Evolutionary conservation across 2,888 invertebrate species (phyloP), one percentile per base, ranked within the genome.

Genomic region (Drosophila tanythrix): DNA sequence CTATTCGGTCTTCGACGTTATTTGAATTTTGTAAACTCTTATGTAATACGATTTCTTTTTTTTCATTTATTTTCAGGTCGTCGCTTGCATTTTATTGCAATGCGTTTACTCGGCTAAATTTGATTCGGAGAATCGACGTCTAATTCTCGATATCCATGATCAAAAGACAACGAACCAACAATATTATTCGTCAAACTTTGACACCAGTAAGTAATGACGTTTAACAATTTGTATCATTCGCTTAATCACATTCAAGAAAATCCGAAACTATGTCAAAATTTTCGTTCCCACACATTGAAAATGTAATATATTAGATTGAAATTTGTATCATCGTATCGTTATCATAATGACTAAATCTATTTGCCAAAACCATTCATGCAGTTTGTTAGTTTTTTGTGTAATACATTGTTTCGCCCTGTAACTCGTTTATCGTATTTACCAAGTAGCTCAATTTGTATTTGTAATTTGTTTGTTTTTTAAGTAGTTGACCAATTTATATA

Each of bases 111-210:
- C 92, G 88, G 92, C 90, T 29, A 89, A 88, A 78, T 86, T 79
- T 57, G 92, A 92, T 83, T 74, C 90, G 80, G 92, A 92, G 82
- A 92, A 94, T 79, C 95, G 95, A 89, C 96, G 96, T 92, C 94
- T 95, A n/a, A 95, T 96, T 66, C 95, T 96, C 29, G 94, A 95
- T 88, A 96, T 96, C 70, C 95, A 95, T 86, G 96, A 96, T 90
- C 94, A 94, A 66, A 96, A 96, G 92, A 92, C 93, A 79, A 95
- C 95, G 88, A 96, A 96, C 92, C 95, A 94, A 63, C 96, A 96
- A 93, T 96, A 96, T 91, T 95, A 96, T 81, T 95, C 96, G 89
- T 96, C 96, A 82, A 96, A 96, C 92, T 95, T 96, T 91, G 95
- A 96, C 88, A 95, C 95, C 81, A 96, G 96, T 96, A 93, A 95